Conservation (phyloP, 2,888 invertebrate species). For the Thyatira batis region DNA sequence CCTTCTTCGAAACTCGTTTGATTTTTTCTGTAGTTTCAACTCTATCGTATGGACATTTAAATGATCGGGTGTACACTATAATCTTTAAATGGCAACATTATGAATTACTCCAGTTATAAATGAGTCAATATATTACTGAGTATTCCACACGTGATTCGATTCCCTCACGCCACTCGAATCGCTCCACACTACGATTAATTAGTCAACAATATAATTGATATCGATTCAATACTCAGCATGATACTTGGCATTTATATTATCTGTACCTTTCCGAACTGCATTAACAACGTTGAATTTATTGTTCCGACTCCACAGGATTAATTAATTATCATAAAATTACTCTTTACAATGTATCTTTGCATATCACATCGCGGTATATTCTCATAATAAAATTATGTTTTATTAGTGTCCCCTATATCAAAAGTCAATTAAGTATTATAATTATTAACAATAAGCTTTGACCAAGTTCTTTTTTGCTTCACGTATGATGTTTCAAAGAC, state of each 20-base stretch:
- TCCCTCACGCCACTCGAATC: background rate
- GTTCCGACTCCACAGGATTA: background rate
- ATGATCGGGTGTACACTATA: no score
- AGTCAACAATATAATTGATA: background rate
- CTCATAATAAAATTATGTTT: background rate
- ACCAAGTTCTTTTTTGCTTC: background rate
- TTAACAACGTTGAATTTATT: background rate
- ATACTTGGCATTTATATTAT: background rate
- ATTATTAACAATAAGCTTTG: background rate
- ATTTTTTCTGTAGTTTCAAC: no score
- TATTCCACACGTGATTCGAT: background rate
- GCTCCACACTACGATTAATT: background rate
- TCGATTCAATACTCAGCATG: background rate
- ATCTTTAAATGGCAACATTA: no score
- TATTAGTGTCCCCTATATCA: background rate
- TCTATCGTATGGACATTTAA: no score
- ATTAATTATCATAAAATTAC: background rate
- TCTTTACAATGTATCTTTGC: background rate
- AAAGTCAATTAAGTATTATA: background rate
- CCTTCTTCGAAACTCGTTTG: background rate
- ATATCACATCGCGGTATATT: background rate
- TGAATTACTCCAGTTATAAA: background rate
- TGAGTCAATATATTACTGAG: background rate
- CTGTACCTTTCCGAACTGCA: background rate
- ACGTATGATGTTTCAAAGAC: conserved; percentile 28